These are phyloP conservation scores for Sphinx pinastri DNA, from an alignment of 2,888 invertebrate species.

Conservation along the genomic window DNA sequence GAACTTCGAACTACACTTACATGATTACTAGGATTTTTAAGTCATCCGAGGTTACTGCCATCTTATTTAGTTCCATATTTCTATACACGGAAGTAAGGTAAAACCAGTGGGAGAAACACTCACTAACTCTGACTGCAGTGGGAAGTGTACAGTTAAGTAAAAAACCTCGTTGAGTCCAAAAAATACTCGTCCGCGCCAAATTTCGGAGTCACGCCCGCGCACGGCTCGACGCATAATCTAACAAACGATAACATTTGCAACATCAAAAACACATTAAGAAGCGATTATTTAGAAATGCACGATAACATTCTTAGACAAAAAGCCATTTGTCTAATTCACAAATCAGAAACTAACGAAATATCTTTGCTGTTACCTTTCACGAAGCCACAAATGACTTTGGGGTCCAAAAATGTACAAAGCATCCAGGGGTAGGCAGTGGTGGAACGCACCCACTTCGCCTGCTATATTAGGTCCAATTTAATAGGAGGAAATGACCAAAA, in stretches of 20 bases:
- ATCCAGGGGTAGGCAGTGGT: no score
- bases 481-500: no score
- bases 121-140: neutral
- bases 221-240: neutral
- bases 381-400: no score
- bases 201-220: conserved; percentile 1
- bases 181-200: conserved; percentile 11
- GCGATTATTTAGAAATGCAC: conserved; percentile 19
- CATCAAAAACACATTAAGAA: conserved; percentile 22
- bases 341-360: neutral
- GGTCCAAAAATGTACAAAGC: no score
- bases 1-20: no score
- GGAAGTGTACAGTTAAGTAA: conserved; percentile 2
- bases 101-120: no score
- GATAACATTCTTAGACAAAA: conserved; percentile 11
- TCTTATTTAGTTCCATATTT: no score
- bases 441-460: no score
- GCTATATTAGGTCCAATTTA: no score
- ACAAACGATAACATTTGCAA: conserved; percentile 7
- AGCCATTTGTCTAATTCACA: neutral
- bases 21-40: no score
- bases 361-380: neutral
- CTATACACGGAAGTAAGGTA: no score
- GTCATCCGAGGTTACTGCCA: no score
- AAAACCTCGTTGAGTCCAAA: conserved; percentile 11